A percentile compares a stretch with the other conserved stretches of the same genome.
phyloP scores from a whole-genome alignment of 92 coral and sea anemone genomes.

The Phenganax stokvisi region DNA sequence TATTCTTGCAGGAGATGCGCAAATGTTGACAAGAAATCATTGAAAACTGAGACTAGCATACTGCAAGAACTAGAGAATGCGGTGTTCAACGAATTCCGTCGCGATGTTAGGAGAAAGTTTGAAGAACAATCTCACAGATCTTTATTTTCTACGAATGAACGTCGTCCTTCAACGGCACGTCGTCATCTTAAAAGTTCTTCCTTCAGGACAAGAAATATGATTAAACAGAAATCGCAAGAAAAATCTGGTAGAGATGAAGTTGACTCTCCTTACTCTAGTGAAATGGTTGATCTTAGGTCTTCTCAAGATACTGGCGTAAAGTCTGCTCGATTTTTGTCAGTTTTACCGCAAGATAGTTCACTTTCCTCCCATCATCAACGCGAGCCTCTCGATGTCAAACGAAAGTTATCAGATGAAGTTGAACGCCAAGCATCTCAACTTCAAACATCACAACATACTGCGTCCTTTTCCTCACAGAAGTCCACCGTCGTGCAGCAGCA shows the following conservation, averaged over 20 bases:
- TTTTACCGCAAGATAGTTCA: background rate
- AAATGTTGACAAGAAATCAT: slow-evolving; percentile 48
- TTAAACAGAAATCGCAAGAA: background rate
- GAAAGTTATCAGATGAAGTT: background rate
- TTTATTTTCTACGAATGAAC: slow-evolving; percentile 24
- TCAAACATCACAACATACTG: background rate
- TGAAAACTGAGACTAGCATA: slow-evolving; percentile 66
- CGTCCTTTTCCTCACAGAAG: slow-evolving; percentile 49
- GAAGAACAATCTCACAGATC: slow-evolving; percentile 57
- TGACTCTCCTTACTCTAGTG: slow-evolving; percentile 19
- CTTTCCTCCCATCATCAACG: background rate
- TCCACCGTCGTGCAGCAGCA: slow-evolving; percentile 54
- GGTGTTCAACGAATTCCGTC: slow-evolving; percentile 92
- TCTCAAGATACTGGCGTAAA: background rate
- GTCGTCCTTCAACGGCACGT: slow-evolving; percentile 13
- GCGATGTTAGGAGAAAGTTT: slow-evolving; percentile 74
- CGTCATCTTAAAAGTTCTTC: background rate
- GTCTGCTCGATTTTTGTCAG: background rate
- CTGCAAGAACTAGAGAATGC: slow-evolving; percentile 87
- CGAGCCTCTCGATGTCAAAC: background rate
- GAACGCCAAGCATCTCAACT: background rate
- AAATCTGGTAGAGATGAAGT: slow-evolving; percentile 19
- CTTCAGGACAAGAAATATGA: background rate
- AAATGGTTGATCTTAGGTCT: slow-evolving; percentile 21
- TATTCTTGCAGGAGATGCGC: slow-evolving; percentile 58